A percentile compares a stretch with the other conserved stretches of the same genome.
Conservation (phyloP, 2,797 vertebrate species). For the Zenarchopterus dispar region DNA sequence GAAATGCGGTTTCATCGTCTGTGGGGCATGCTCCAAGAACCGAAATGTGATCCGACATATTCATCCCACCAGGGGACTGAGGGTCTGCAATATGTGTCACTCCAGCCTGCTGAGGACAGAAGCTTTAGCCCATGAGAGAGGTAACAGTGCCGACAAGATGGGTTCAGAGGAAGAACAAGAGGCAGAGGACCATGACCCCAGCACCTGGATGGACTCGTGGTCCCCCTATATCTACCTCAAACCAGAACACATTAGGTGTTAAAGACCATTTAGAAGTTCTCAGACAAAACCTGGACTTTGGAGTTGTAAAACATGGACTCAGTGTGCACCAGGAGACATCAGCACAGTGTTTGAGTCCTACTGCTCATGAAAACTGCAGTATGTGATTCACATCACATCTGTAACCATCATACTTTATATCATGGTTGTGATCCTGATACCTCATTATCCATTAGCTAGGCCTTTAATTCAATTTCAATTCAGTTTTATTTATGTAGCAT, state of each 20-base stretch:
- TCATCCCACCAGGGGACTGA: conserved; percentile 80
- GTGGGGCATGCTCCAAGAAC: conserved; percentile 86
- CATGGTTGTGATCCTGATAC: no score
- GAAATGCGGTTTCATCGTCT: conserved; percentile 91
- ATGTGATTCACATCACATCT: no score
- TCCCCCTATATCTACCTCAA: conserved; percentile 43
- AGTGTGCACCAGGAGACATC: no score
- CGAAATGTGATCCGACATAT: conserved; percentile 83
- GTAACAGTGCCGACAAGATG: conserved; percentile 27
- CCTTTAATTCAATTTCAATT: no score
- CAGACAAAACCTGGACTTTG: no score
- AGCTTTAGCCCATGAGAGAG: conserved; percentile 14
- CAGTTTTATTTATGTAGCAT: no score
- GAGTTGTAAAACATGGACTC: no score
- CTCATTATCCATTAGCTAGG: no score
- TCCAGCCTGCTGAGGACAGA: conserved; percentile 59
- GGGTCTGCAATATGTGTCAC: conserved; percentile 87
- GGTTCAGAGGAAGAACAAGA: conserved; percentile 61
- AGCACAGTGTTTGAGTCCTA: no score
- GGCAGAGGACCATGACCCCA: conserved; percentile 55
- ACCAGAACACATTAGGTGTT: conserved; percentile 32
- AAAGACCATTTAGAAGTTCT: neutral
- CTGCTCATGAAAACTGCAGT: no score
- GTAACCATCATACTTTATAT: no score
- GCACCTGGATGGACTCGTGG: conserved; percentile 27